Conservation (phyloP, 2,113 vertebrate genomes). For the Nymphicus hollandicus region DNA sequence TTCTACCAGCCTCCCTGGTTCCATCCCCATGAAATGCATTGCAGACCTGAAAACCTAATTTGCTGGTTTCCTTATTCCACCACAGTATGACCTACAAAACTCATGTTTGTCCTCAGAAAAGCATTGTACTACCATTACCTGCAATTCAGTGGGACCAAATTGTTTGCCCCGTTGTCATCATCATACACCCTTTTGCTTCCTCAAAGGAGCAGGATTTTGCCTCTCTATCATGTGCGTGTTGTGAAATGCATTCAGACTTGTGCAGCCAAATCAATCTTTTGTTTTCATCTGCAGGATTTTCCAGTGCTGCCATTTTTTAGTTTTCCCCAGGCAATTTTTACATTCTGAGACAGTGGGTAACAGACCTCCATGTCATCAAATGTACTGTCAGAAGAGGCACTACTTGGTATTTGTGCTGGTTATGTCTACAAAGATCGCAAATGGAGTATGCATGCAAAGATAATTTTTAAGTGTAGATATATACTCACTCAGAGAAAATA, state of each 20-base stretch:
- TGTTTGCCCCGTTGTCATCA: neutral
- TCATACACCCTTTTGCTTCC: fast-evolving
- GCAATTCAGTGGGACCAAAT: neutral
- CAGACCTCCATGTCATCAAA: neutral
- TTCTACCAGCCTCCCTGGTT: neutral
- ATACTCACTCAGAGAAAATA: fast-evolving
- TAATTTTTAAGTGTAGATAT: neutral
- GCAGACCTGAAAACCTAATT: neutral
- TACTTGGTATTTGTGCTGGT: neutral
- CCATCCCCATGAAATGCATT: neutral
- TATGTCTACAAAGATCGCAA: neutral
- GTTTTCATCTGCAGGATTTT: neutral
- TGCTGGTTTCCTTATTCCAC: neutral
- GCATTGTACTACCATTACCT: neutral
- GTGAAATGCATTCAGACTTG: neutral
- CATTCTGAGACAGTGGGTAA: neutral
- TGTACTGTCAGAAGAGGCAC: neutral
- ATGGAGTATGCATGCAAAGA: neutral
- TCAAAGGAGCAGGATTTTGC: neutral
- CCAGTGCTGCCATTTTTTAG: neutral
- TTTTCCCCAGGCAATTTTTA: neutral
- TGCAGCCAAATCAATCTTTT: neutral
- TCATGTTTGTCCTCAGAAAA: neutral
- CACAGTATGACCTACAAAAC: neutral
- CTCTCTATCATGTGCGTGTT: fast-evolving